Evolutionary conservation across 2,113 vertebrate species (phyloP), one percentile per base, ranked within the genome.

Genomic region (Siphamia tubifer): DNA sequence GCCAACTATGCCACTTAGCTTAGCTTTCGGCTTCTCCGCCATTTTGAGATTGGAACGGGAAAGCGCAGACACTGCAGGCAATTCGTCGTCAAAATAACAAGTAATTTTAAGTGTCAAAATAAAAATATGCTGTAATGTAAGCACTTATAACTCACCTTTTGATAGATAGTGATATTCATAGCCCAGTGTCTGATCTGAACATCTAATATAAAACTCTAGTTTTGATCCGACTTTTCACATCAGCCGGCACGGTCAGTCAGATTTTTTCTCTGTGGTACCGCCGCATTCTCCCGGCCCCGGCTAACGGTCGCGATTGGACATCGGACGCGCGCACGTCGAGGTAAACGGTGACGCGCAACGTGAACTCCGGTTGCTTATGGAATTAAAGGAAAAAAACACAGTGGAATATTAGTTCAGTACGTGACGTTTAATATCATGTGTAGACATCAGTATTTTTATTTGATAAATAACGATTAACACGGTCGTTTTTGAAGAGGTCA

Each of bases 1-100:
- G 44, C 38, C 54, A 85, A 80, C 70, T 74, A 67, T 68, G 38
- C 56, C 60, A 67, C 20, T 28, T 78, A 71, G 81, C 78, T 69
- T 79, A 82, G 84, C 90, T 36, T 24, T 76, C 75, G 87, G 90
- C 87, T 87, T 83, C 74, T 82, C 92, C 91, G 93, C 93, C 93
- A 93, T 93, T 94, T 93, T 93, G 91, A 90, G 89, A 64, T 56
- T 31, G 39, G 57, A 32, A 73, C 79, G 81, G 83, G 69, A 85
- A 53, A 83, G 85, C 86, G 83, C 68, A 88, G 86, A 80, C 82
- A 89, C 80, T 83, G 84, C 89, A 89, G 90, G 80, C 85, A 66
- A 81, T 76, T 73, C 82, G 83, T 87, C 84, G 85, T 89, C 76
- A 79, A 60, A 81, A 85, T 54, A 86, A 86, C 54, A 82, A 82